Percentiles rank a stretch among this genome's conserved stretches.
These are phyloP conservation scores for Papilio demoleus DNA, from an alignment of 2,888 invertebrate genomes.

Conservation along the genomic window DNA sequence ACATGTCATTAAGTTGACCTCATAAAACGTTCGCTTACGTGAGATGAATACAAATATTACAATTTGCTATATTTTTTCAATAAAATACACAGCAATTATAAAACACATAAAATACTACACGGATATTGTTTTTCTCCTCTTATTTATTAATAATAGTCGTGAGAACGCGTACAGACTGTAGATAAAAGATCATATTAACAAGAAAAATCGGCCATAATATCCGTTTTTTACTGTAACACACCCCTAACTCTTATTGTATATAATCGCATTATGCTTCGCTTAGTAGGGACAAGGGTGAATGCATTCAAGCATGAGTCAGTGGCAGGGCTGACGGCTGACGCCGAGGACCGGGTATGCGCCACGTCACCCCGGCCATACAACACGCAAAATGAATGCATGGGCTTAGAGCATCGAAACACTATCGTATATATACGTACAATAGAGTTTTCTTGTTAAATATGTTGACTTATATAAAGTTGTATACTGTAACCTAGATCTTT, in stretches of 20 bases:
- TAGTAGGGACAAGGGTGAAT: not conserved
- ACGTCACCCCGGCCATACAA: not conserved
- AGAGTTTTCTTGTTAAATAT: no score
- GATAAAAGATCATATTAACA: no score
- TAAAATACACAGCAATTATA: no score
- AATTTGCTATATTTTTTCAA: slow-evolving; percentile 3
- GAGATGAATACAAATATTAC: slow-evolving; percentile 1
- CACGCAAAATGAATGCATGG: not conserved
- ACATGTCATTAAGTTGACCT: not conserved
- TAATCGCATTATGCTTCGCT: not conserved
- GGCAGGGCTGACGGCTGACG: not conserved
- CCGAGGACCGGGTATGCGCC: not conserved
- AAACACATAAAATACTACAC: no score
- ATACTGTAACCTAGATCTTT: not conserved
- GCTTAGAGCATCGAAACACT: not conserved
- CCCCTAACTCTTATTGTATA: not conserved
- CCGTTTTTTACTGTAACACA: not conserved
- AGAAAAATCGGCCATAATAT: no score
- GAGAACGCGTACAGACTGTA: no score
- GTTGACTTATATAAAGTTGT: slow-evolving; percentile 5
- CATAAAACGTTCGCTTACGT: slow-evolving; percentile 1
- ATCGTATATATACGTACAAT: not conserved
- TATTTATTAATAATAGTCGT: no score
- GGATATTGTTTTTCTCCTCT: no score
- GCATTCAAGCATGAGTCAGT: slow-evolving; percentile 1